Percentiles rank a stretch among this genome's conserved stretches.
These are phyloP conservation scores for Nothobranchius kuhntae DNA, from an alignment of 2,113 vertebrate genomes.

Conservation along the genomic window DNA sequence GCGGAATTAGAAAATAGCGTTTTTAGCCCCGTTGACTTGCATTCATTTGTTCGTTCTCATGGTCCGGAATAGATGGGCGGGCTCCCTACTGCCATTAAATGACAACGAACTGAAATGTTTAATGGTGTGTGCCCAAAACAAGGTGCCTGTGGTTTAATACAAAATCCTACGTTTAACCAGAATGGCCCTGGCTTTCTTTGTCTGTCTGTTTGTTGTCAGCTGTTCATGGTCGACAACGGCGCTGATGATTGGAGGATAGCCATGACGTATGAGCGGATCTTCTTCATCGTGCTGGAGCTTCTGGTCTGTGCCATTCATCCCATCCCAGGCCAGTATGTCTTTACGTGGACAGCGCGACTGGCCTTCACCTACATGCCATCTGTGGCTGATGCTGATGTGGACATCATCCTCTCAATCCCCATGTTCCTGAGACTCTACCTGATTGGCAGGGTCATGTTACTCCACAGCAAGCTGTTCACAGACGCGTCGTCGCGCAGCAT, in stretches of 20 bases:
- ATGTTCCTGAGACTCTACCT: constrained; percentile 97
- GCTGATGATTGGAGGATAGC: constrained; percentile 95
- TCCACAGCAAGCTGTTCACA: constrained; percentile 93
- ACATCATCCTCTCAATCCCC: constrained; percentile 92
- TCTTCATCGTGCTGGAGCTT: constrained; percentile 92
- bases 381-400: constrained; percentile 88
- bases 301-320: constrained; percentile 93
- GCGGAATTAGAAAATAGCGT: no score
- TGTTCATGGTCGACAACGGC: constrained; percentile 97
- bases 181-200: not conserved
- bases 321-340: constrained; percentile 90
- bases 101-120: no score
- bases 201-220: constrained; percentile 68
- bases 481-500: constrained; percentile 93
- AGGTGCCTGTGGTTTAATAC: not conserved
- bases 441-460: constrained; percentile 90
- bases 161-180: not conserved
- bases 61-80: no score
- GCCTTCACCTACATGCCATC: constrained; percentile 89
- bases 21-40: no score
- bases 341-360: constrained; percentile 90
- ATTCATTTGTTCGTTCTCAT: no score
- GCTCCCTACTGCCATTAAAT: no score
- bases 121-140: not conserved
- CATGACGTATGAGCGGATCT: constrained; percentile 90